These are phyloP conservation scores for Baronia brevicornis DNA, from an alignment of 2,888 invertebrate genomes.

Conservation along the genomic window DNA sequence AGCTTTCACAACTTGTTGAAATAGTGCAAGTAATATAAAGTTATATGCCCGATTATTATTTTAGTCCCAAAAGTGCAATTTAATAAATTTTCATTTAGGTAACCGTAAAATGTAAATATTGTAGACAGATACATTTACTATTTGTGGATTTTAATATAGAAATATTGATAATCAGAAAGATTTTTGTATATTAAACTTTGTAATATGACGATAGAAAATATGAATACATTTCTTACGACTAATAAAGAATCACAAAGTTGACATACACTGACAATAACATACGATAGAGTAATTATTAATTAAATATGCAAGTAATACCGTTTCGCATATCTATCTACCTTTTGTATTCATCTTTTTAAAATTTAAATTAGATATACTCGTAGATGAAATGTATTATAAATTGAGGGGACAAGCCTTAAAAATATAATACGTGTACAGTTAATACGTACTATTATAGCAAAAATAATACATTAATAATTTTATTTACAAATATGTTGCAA, in stretches of 20 bases:
- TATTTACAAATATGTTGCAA: no score
- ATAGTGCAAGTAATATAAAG: slow-evolving; percentile 49
- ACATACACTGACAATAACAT: slow-evolving; percentile 42
- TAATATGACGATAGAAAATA: slow-evolving; percentile 68
- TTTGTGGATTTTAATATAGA: slow-evolving; percentile 33
- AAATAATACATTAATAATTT: no score
- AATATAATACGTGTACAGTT: no score
- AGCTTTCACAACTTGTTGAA: slow-evolving; percentile 44
- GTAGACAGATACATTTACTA: slow-evolving; percentile 20
- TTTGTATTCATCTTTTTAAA: no score
- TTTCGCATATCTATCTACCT: slow-evolving; percentile 11
- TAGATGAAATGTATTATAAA: no score
- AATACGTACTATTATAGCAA: no score
- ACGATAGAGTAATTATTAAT: slow-evolving; percentile 15
- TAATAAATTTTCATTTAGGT: slow-evolving; percentile 39
- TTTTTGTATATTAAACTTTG: slow-evolving; percentile 56
- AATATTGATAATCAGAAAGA: slow-evolving; percentile 53
- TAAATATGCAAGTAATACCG: slow-evolving; percentile 15
- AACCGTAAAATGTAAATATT: no score
- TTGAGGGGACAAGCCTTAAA: no score
- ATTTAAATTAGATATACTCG: no score
- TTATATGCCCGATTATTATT: slow-evolving; percentile 39
- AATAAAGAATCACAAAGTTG: slow-evolving; percentile 63
- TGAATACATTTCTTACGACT: slow-evolving; percentile 66
- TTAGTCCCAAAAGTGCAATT: slow-evolving; percentile 43